Percentiles rank a stretch among this genome's conserved stretches.
Evolutionary conservation across 2,797 vertebrate genomes (phyloP).

Genomic region (Halcyon leucocephala): DNA sequence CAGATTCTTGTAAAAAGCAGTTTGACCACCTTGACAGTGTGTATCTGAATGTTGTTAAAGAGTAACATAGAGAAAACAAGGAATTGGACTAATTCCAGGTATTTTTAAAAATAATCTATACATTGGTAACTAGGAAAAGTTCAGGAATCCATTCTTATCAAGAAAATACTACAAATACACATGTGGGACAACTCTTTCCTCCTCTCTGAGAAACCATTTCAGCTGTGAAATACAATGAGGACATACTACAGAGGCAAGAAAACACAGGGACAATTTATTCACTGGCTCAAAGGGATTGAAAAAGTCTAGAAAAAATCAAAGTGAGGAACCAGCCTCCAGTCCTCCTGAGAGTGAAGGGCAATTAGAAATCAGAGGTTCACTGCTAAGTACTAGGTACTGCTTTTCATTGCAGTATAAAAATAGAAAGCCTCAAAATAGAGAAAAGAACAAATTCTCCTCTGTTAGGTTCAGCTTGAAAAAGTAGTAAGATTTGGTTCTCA

Average conservation of each 20-base stretch:
- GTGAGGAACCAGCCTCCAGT: background rate
- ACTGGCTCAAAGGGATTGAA: background rate
- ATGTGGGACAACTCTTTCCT: background rate
- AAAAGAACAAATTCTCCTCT: background rate
- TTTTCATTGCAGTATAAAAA: background rate
- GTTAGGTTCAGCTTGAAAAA: background rate
- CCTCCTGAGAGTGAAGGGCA: background rate
- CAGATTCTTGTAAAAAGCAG: background rate
- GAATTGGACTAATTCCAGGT: background rate
- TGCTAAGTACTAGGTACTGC: background rate
- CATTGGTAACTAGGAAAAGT: background rate
- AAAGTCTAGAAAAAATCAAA: constrained; percentile 11
- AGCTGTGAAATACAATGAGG: background rate
- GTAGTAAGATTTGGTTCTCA: background rate
- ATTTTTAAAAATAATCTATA: background rate
- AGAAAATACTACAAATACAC: background rate
- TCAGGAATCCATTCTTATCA: background rate
- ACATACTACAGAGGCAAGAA: background rate
- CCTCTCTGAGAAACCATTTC: background rate
- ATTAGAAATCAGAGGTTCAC: background rate
- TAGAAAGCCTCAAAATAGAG: constrained; percentile 25
- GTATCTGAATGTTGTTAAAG: background rate
- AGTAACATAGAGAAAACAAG: background rate
- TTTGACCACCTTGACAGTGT: background rate
- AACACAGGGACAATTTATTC: background rate